These are phyloP conservation scores for Fopius arisanus DNA, from an alignment of 1,140 invertebrate genomes.

Conservation along the genomic window DNA sequence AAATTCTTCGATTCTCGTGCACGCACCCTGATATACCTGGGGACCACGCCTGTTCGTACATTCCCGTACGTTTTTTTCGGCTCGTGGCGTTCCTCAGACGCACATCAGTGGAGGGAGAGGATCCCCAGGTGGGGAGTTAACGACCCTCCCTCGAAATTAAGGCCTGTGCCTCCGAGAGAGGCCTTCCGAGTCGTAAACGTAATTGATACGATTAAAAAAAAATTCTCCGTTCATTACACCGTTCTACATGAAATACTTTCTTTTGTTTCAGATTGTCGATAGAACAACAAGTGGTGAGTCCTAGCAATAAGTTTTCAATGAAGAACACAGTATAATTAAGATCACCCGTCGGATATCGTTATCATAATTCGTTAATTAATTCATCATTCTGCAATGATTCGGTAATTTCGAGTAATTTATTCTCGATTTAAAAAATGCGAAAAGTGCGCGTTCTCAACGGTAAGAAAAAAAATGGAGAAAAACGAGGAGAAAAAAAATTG, in stretches of 20 bases:
- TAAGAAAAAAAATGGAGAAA: too few species aligned
- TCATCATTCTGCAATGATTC: too few species aligned
- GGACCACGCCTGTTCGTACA: slow-evolving; percentile 38
- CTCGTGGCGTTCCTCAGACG: background rate
- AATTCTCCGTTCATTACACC: background rate
- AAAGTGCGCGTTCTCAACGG: too few species aligned
- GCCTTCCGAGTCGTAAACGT: background rate
- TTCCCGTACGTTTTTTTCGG: slow-evolving; percentile 18
- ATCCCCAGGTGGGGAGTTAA: slow-evolving; percentile 18
- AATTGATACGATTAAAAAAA: background rate
- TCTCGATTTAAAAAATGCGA: too few species aligned
- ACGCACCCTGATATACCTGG: slow-evolving; percentile 33
- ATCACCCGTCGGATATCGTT: too few species aligned
- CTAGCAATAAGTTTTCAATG: background rate
- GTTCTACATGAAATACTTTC: slow-evolving; percentile 5
- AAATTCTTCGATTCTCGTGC: background rate
- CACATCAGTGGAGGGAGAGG: background rate
- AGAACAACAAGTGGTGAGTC: slow-evolving; percentile 30
- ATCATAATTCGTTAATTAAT: too few species aligned
- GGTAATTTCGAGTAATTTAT: too few species aligned
- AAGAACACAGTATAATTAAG: too few species aligned
- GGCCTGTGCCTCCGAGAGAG: background rate
- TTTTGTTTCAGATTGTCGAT: slow-evolving; percentile 35
- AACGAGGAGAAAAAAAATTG: too few species aligned
- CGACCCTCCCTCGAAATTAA: slow-evolving; percentile 30